Evolutionary conservation across 2,797 vertebrate genomes (phyloP), one percentile per base, ranked within the genome.

Genomic region (Crocodylus rhombifer): DNA sequence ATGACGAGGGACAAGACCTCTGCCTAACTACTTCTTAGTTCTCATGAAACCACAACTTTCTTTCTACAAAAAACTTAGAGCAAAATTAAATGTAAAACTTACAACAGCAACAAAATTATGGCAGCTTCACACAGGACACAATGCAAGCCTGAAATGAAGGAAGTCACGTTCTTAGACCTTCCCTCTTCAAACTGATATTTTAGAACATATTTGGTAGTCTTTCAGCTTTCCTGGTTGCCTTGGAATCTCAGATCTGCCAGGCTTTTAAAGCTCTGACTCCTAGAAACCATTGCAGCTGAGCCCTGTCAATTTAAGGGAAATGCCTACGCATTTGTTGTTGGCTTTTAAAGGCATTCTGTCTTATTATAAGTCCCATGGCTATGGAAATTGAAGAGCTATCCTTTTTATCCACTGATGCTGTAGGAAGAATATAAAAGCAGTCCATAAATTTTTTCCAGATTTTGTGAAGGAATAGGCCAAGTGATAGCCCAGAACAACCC

Each of bases 321-420:
- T 3, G 3, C 9, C 42, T 36, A 61, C 91, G 79, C 61, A 11
- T 36, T 21, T 1, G 1, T 12, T 30, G 25, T 57, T 69, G 33
- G 6, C 33, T 74, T 57, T 63, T 88, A 42, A 20, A 25, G 33
- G 14, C 1, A 0, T 26, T 4, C 2, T 3, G 12, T n/a, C 18
- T 33, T 51, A 36, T 28, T n/a, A 58, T 56, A 79, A 42, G 76
- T 67, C 4, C 13, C 25, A 23, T 28, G 12, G 7, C 30, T 33
- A 51, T 2, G 67, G 58, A 64, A 85, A 86, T 73, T 5, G 1
- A 77, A 28, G 30, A 30, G 8, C 14, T 80, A 56, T 33, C 6
- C 0, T 62, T 78, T 36, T 51, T 10, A 5, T 5, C 6, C 5
- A 10, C 26, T 73, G 36, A 15, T 8, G 2, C 69, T 51, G 7